Evolutionary conservation across 2,888 invertebrate genomes (phyloP).

Genomic region (Harmothoe impar): DNA sequence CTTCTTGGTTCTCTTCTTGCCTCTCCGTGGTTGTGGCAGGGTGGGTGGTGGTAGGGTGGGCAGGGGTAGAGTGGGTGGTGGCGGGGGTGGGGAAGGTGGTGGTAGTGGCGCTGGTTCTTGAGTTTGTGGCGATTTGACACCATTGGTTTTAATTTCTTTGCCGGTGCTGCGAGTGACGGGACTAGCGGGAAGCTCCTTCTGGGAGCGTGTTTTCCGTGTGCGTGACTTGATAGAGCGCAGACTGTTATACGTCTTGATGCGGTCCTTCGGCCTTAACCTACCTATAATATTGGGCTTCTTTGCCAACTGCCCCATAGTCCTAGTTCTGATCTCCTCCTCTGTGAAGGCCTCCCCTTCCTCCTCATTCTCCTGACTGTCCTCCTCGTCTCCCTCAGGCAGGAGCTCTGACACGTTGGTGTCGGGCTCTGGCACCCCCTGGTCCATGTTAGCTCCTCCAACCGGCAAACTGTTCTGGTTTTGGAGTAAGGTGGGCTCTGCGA

Average conservation of each 20-base stretch:
- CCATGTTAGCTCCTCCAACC: too few species aligned
- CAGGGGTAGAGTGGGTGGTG: too few species aligned
- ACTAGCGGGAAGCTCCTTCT: neutral
- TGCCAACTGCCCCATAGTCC: slow-evolving; percentile 25
- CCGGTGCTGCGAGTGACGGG: neutral
- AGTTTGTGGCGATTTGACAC: neutral
- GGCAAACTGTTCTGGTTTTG: too few species aligned
- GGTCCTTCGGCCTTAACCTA: slow-evolving; percentile 18
- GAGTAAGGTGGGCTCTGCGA: neutral
- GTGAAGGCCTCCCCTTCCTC: neutral
- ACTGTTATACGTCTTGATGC: neutral
- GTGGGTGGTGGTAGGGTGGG: neutral
- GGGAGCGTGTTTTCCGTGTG: neutral
- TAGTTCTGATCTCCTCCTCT: neutral
- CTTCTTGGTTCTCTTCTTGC: neutral
- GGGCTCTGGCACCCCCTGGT: too few species aligned
- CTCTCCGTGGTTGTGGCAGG: neutral
- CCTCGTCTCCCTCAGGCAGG: neutral
- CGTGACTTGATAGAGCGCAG: slow-evolving; percentile 23
- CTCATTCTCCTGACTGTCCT: slow-evolving; percentile 4
- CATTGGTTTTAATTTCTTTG: neutral
- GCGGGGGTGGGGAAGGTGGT: neutral
- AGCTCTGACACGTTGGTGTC: neutral
- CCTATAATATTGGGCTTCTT: slow-evolving; percentile 58
- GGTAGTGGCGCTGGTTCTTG: neutral